phyloP scores from a whole-genome alignment of 1,140 invertebrate species.

The Drosophila funebris region DNA sequence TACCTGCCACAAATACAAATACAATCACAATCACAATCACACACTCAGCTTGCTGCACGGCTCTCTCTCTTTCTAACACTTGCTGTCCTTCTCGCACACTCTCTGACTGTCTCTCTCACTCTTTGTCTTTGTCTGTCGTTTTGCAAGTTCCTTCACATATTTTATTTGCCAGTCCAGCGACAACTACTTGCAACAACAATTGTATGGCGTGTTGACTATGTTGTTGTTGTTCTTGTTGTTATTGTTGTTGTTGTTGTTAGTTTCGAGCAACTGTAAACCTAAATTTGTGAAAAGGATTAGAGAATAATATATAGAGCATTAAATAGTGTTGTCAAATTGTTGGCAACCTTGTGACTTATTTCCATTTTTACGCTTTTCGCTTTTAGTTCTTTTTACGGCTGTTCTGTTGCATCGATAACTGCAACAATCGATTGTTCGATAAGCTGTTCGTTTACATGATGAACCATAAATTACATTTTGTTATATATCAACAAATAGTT shows the following conservation, averaged over 20 bases:
- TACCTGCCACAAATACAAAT: constrained; percentile 26
- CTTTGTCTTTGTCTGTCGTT: too few species aligned
- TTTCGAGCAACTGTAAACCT: constrained; percentile 1
- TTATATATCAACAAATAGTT: too few species aligned
- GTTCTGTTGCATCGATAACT: background rate
- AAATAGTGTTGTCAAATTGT: constrained; percentile 13
- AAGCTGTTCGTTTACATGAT: too few species aligned
- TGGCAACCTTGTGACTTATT: constrained; percentile 39
- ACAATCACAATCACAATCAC: background rate
- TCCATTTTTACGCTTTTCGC: constrained; percentile 24
- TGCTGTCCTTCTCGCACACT: background rate
- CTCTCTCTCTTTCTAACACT: background rate
- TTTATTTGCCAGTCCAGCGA: constrained; percentile 11
- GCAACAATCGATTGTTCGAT: background rate
- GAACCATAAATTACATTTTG: too few species aligned
- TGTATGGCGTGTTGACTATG: background rate
- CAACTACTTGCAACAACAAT: background rate
- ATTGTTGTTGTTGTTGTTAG: background rate
- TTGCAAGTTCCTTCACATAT: constrained; percentile 35
- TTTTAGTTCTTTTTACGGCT: background rate
- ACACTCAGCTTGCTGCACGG: background rate
- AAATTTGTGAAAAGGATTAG: constrained; percentile 21
- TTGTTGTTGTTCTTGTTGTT: background rate
- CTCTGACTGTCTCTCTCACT: too few species aligned
- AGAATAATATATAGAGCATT: constrained; percentile 20